Conservation (phyloP, 2,113 vertebrate genomes). For the Gymnobelideus leadbeateri region DNA sequence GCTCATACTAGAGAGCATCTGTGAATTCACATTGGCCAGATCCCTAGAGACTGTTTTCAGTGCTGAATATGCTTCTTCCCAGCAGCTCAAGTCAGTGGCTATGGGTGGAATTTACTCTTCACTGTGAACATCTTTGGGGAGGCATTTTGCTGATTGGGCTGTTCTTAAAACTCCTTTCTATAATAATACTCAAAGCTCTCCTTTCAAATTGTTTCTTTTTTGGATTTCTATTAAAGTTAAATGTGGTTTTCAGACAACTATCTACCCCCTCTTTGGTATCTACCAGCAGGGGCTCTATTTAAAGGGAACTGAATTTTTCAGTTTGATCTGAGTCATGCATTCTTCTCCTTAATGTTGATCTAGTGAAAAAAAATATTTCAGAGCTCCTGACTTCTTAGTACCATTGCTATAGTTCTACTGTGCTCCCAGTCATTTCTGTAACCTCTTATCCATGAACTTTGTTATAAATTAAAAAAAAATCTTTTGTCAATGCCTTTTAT, state of each 20-base stretch:
- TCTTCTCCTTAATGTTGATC: constrained; percentile 58
- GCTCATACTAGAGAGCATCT: constrained; percentile 61
- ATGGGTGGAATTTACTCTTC: constrained; percentile 46
- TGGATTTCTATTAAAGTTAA: constrained; percentile 32
- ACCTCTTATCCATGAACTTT: background rate
- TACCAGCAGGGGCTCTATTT: background rate
- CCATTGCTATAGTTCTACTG: background rate
- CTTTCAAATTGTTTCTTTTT: constrained; percentile 64
- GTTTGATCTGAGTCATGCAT: constrained; percentile 52
- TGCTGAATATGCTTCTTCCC: constrained; percentile 66
- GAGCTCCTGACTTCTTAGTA: constrained; percentile 13
- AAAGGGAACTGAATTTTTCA: constrained; percentile 35
- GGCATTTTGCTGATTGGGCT: constrained; percentile 75
- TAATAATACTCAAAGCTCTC: constrained; percentile 67
- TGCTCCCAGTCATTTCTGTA: background rate
- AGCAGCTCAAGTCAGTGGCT: constrained; percentile 66
- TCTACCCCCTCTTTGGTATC: background rate
- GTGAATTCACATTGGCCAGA: constrained; percentile 63
- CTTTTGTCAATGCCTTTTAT: background rate
- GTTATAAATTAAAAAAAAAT: background rate
- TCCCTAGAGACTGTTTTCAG: constrained; percentile 64
- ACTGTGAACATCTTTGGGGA: constrained; percentile 71
- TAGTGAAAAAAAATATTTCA: constrained; percentile 46
- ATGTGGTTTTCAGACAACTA: constrained; percentile 35
- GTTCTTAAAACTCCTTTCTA: constrained; percentile 71